A percentile compares a stretch with the other conserved stretches of the same genome.
Evolutionary conservation across 2,797 vertebrate genomes (phyloP).

Genomic region (Chloroceryle amazona): DNA sequence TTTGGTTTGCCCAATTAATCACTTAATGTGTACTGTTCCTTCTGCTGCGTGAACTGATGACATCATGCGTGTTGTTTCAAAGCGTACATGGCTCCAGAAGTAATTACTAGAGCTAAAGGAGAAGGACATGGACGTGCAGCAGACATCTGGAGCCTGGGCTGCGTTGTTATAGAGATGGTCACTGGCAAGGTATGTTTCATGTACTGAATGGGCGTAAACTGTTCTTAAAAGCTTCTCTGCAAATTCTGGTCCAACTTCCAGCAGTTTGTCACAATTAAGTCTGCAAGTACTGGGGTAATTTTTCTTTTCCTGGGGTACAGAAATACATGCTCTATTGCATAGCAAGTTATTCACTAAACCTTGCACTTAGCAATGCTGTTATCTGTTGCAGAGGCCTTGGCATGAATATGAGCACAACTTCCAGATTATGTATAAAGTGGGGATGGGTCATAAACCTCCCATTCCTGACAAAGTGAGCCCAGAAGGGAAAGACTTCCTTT

Average conservation of each 20-base stretch:
- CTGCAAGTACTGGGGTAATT: neutral
- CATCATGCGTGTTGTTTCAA: neutral
- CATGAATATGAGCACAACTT: conserved; percentile 99
- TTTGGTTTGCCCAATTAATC: neutral
- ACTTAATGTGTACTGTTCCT: neutral
- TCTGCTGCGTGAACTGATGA: conserved; percentile 35
- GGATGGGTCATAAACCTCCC: conserved; percentile 98
- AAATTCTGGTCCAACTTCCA: neutral
- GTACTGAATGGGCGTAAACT: neutral
- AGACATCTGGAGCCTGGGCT: conserved; percentile 98
- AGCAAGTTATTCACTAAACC: neutral
- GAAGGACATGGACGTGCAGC: conserved; percentile 97
- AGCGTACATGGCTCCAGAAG: conserved; percentile 99
- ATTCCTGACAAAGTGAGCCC: conserved; percentile 96
- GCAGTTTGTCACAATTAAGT: neutral
- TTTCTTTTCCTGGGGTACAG: neutral
- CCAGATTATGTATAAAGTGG: conserved; percentile 99
- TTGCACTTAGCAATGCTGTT: neutral
- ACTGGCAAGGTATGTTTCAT: conserved; percentile 90
- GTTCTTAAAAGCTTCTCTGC: neutral
- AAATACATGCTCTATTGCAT: neutral
- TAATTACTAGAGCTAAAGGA: conserved; percentile 97
- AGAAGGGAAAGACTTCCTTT: conserved; percentile 96
- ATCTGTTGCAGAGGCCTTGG: conserved; percentile 91
- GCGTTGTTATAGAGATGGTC: conserved; percentile 98